These are phyloP conservation scores for Danaus chrysippus DNA, from an alignment of 2,888 invertebrate genomes.

Conservation along the genomic window DNA sequence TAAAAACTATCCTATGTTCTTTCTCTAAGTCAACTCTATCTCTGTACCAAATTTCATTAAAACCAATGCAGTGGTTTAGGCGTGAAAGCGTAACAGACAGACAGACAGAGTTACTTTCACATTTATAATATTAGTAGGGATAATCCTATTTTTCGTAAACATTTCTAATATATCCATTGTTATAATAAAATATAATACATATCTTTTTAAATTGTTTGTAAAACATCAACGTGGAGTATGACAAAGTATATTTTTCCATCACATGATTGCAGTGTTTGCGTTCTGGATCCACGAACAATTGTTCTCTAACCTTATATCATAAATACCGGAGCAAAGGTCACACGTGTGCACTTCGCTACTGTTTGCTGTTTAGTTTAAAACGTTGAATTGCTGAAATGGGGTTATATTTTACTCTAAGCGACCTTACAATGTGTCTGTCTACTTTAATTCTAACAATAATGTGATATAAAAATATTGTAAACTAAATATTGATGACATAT, in stretches of 20 bases:
- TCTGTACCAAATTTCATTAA: too few species aligned
- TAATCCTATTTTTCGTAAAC: too few species aligned
- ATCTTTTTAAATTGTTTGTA: neutral
- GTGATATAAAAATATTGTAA: neutral
- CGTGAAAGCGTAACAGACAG: too few species aligned
- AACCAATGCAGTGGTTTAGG: too few species aligned
- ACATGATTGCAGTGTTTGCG: slow-evolving; percentile 1
- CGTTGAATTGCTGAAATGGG: neutral
- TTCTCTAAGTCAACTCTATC: too few species aligned
- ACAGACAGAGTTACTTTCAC: too few species aligned
- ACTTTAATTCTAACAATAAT: too few species aligned
- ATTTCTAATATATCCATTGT: neutral
- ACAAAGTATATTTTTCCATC: slow-evolving; percentile 1
- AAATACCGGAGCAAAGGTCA: slow-evolving; percentile 9
- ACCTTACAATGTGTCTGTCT: neutral
- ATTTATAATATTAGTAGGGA: too few species aligned
- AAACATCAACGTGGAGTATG: neutral
- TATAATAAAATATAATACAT: too few species aligned
- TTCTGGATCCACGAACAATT: slow-evolving; percentile 2
- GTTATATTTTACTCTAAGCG: neutral
- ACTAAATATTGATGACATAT: neutral
- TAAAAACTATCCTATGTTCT: too few species aligned
- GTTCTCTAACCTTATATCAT: slow-evolving; percentile 2
- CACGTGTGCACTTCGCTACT: slow-evolving; percentile 10
- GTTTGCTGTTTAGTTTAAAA: slow-evolving; percentile 4